phyloP scores from a whole-genome alignment of 2,113 vertebrate genomes.

The Anthoscopus minutus region DNA sequence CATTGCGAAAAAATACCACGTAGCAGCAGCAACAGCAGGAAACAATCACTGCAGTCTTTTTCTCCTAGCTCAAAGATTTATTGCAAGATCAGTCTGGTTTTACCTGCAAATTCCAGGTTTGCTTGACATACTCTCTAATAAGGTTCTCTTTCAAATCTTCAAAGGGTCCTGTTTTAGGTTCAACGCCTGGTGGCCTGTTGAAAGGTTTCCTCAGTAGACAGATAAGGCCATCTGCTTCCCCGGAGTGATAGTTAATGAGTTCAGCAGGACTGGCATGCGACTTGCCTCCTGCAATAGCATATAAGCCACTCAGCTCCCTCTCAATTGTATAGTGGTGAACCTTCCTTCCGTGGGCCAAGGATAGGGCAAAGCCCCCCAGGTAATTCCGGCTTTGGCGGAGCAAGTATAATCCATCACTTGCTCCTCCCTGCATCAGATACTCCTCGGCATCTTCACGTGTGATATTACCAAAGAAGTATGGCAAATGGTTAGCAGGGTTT shows the following conservation, averaged over 20 bases:
- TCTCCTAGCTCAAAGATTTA: background rate
- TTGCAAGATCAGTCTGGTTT: background rate
- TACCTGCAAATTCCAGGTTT: constrained; percentile 93
- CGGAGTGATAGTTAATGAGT: constrained; percentile 86
- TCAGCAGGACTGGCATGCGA: constrained; percentile 81
- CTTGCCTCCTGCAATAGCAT: constrained; percentile 87
- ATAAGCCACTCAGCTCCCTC: constrained; percentile 81
- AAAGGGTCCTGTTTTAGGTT: constrained; percentile 91
- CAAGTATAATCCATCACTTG: constrained; percentile 80
- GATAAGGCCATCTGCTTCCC: constrained; percentile 85
- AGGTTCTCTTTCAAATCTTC: constrained; percentile 94
- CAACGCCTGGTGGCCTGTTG: constrained; percentile 80
- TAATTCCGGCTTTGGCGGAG: constrained; percentile 92
- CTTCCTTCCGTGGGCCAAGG: constrained; percentile 73
- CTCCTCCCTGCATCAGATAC: constrained; percentile 80
- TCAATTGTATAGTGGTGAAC: constrained; percentile 95
- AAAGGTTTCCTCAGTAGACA: constrained; percentile 85
- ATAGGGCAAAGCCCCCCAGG: constrained; percentile 89
- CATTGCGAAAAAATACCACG: background rate
- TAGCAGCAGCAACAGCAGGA: background rate
- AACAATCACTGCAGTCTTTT: background rate
- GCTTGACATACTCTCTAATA: constrained; percentile 88
- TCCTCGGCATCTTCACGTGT: constrained; percentile 91
- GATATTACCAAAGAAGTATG: constrained; percentile 94
- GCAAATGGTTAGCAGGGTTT: constrained; percentile 76